Evolutionary conservation across 2,888 invertebrate species (phyloP).

Genomic region (Eupithecia dodoneata): DNA sequence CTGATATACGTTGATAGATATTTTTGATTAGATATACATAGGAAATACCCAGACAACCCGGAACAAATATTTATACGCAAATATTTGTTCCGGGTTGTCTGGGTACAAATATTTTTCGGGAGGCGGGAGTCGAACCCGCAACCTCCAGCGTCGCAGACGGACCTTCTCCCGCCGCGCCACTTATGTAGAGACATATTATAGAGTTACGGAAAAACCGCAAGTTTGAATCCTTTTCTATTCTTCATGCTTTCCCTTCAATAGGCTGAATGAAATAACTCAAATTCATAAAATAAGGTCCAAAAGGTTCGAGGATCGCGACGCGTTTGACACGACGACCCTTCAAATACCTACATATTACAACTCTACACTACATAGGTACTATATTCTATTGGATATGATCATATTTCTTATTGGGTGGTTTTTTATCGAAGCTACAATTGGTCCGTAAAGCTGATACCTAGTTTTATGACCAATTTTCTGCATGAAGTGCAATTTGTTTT

Average conservation of each 20-base stretch:
- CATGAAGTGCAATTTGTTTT: constrained; percentile 18
- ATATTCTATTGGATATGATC: constrained; percentile 1
- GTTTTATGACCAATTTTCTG: constrained; percentile 28
- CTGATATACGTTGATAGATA: too few relatives aligned
- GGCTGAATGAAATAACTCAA: not conserved
- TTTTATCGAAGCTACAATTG: constrained; percentile 1
- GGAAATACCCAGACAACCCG: too few relatives aligned
- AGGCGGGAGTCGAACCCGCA: too few relatives aligned
- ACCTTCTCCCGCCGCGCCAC: too few relatives aligned
- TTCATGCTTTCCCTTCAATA: not conserved
- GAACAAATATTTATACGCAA: too few relatives aligned
- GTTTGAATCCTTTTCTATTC: not conserved
- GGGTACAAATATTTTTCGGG: too few relatives aligned
- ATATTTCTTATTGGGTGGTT: constrained; percentile 11
- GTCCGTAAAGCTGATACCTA: constrained; percentile 25
- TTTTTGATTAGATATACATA: too few relatives aligned
- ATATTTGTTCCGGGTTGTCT: too few relatives aligned
- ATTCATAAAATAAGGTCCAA: constrained; percentile 6
- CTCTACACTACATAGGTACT: not conserved
- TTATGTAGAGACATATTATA: too few relatives aligned
- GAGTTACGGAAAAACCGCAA: not conserved
- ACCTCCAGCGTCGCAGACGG: too few relatives aligned
- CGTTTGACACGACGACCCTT: not conserved
- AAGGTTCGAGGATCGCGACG: not conserved
- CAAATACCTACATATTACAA: not conserved